Percentiles rank a stretch among this genome's conserved stretches.
These are phyloP conservation scores for Eilema sororculum DNA, from an alignment of 2,888 invertebrate genomes.

Conservation along the genomic window DNA sequence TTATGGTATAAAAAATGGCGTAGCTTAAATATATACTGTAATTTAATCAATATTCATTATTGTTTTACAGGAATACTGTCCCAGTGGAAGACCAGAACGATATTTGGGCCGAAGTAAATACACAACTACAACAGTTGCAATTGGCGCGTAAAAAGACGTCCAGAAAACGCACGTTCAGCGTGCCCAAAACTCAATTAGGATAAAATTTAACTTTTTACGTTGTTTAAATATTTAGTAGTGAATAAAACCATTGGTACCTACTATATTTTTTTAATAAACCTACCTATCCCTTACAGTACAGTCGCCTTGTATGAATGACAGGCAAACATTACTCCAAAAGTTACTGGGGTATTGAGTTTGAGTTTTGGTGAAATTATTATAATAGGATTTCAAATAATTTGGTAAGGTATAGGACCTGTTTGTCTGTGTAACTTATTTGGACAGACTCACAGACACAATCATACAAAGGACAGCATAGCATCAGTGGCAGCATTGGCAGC, in stretches of 20 bases:
- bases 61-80: slow-evolving; percentile 89
- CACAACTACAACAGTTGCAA: slow-evolving; percentile 91
- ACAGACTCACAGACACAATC: too few relatives aligned
- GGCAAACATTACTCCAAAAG: too few relatives aligned
- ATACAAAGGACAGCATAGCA: too few relatives aligned
- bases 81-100: slow-evolving; percentile 95
- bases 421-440: too few relatives aligned
- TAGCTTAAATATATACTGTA: not conserved
- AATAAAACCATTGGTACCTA: slow-evolving; percentile 31
- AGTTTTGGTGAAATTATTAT: too few relatives aligned
- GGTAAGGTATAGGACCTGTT: too few relatives aligned
- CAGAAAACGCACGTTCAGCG: slow-evolving; percentile 73
- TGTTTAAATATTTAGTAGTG: slow-evolving; percentile 39
- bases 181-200: slow-evolving; percentile 75
- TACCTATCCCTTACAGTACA: not conserved
- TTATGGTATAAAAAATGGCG: too few relatives aligned
- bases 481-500: too few relatives aligned
- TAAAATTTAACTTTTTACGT: slow-evolving; percentile 48
- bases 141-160: slow-evolving; percentile 85
- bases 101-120: slow-evolving; percentile 94
- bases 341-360: too few relatives aligned
- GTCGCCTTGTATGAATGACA: too few relatives aligned
- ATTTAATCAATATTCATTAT: not conserved
- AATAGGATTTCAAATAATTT: too few relatives aligned
- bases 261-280: not conserved